Evolutionary conservation across 1,140 invertebrate genomes (phyloP), one percentile per base, ranked within the genome.

Genomic region (Trachelipus rathkii): DNA sequence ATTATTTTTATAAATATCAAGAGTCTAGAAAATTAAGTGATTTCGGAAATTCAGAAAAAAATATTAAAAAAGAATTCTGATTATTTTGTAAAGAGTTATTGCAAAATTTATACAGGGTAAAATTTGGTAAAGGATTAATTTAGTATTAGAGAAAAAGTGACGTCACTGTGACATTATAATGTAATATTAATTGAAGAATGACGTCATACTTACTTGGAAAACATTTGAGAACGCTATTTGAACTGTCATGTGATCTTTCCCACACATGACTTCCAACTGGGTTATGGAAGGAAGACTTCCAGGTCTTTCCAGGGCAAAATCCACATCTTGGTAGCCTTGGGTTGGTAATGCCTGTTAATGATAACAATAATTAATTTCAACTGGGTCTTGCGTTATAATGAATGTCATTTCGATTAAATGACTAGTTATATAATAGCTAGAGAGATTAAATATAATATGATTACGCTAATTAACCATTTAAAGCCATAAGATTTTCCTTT

Each of bases 261-360:
- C 94, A 84, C 93, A 95, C 92, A 95, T 95, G 60, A 95, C 95
- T 84, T 96, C 94, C 79, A 97, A 85, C 23, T 91, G 91, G 77
- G 91, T 89, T 82, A 95, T 92, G 81, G 91, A 90, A 70, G 92
- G 91, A 91, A 93, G 93, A 50, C 91, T 91, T 19, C 90, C 88
- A 15, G 92, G 92, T 84, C 92, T 87, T 81, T 93, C 91, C 23
- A 81, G 76, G 2, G 72, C 77, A 69, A 81, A 78, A 46, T 80
- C 81, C 21, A 70, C 7, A 0, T 60, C n/a, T 44, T 46, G 81
- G 72, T 82, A 80, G 21, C 66, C 60, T 77, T 82, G 78, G 33
- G 78, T 77, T 33, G 24, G 10, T 11, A 70, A 60, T 24, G 60
- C 50, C 78, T 78, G 76, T 60, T 19, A 60, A 60, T 15, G 50